A percentile compares a stretch with the other conserved stretches of the same genome.
These are phyloP conservation scores for Folsomia candida DNA, from an alignment of 2,888 invertebrate genomes.

Conservation along the genomic window DNA sequence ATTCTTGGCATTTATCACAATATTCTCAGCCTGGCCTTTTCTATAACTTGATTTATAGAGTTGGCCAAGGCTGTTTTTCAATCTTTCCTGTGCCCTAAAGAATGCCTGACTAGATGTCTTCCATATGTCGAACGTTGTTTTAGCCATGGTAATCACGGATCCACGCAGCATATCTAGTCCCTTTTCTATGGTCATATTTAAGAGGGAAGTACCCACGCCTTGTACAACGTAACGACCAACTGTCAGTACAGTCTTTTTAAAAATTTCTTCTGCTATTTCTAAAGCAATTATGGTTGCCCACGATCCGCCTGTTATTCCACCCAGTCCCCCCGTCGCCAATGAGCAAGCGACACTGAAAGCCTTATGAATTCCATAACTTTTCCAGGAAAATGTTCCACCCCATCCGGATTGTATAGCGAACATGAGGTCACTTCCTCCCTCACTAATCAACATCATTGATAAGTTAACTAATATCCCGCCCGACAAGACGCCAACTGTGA, in stretches of 20 bases:
- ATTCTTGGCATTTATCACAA: not conserved
- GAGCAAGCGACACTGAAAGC: constrained; percentile 12
- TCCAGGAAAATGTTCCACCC: constrained; percentile 18
- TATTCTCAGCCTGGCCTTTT: not conserved
- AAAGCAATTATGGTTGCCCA: not conserved
- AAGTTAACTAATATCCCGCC: constrained; percentile 8
- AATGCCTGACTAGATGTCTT: not conserved
- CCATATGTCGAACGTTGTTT: not conserved
- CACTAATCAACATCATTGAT: constrained; percentile 10
- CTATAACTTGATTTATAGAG: not conserved
- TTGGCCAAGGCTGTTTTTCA: not conserved
- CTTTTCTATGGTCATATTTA: constrained; percentile 14
- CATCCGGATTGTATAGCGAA: constrained; percentile 14
- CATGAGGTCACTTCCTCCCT: constrained; percentile 16
- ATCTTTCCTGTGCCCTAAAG: not conserved
- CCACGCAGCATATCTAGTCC: not conserved
- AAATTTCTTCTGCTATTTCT: constrained; percentile 11
- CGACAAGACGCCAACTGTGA: constrained; percentile 11
- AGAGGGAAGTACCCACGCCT: not conserved
- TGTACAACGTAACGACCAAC: not conserved
- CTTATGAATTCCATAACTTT: constrained; percentile 15
- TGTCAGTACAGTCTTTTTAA: not conserved
- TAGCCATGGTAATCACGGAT: not conserved
- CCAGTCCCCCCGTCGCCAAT: constrained; percentile 3
- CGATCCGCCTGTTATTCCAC: constrained; percentile 6